phyloP scores from a whole-genome alignment of 2,113 vertebrate species.

The Pterophyllum scalare region DNA sequence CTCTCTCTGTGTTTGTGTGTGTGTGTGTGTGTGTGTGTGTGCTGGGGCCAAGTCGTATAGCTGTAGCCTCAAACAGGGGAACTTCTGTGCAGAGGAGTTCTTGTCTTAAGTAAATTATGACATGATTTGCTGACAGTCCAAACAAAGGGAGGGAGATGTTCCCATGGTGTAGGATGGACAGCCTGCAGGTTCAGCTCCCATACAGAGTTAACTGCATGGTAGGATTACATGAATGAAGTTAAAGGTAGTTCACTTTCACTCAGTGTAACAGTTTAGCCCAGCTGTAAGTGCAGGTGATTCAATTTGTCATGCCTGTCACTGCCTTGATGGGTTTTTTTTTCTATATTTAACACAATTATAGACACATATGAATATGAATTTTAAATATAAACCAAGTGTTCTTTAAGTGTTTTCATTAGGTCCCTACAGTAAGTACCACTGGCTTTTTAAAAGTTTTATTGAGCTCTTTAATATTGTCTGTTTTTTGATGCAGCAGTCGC shows the following conservation, averaged over 20 bases:
- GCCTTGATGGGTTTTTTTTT: background rate
- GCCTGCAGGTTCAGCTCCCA: constrained; percentile 51
- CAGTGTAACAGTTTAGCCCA: background rate
- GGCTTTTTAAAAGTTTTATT: background rate
- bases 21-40: background rate
- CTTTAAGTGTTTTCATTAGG: background rate
- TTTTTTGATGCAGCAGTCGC: background rate
- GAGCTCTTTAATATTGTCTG: background rate
- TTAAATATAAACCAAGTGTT: too few relatives aligned
- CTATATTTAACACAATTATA: background rate
- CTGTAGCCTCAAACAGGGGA: background rate
- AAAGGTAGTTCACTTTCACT: constrained; percentile 32
- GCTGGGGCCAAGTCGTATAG: background rate
- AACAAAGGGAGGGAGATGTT: constrained; percentile 65
- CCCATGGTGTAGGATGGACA: constrained; percentile 69
- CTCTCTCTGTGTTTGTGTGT: background rate
- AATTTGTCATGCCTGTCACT: background rate
- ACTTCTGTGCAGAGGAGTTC: constrained; percentile 27
- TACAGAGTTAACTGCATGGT: constrained; percentile 48
- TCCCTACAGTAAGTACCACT: background rate
- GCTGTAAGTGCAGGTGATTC: constrained; percentile 10
- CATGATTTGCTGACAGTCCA: constrained; percentile 67
- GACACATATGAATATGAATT: background rate
- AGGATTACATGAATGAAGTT: constrained; percentile 40
- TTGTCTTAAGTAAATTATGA: constrained; percentile 72